Evolutionary conservation across 1,140 invertebrate genomes (phyloP).

Genomic region (Globodera ellingtonae): DNA sequence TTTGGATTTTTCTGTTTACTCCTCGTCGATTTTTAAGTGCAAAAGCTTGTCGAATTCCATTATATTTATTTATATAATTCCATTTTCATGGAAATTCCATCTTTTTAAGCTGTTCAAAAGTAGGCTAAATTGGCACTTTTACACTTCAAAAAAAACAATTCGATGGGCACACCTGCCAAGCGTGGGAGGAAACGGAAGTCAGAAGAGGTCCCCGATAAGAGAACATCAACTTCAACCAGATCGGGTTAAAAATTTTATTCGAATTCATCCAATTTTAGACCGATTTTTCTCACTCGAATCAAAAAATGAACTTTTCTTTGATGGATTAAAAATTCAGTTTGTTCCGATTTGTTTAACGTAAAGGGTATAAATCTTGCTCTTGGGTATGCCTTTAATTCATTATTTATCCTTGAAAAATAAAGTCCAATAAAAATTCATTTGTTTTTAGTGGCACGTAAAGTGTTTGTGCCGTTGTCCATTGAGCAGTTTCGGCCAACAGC

Average conservation of each 20-base stretch:
- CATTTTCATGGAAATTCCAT: no score
- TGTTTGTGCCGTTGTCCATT: conserved; percentile 24
- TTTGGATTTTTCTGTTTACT: no score
- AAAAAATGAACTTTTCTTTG: background rate
- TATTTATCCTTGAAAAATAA: background rate
- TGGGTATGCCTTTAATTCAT: background rate
- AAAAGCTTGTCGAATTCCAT: no score
- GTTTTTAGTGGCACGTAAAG: conserved; percentile 13
- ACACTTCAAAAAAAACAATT: no score
- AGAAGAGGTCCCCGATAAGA: background rate
- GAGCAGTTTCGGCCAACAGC: conserved; percentile 27
- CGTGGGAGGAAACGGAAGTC: background rate
- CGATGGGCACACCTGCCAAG: background rate
- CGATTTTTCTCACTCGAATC: no score
- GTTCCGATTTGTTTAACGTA: no score
- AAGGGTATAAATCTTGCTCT: no score
- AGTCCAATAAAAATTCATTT: background rate
- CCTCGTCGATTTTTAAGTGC: no score
- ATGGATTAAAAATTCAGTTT: no score
- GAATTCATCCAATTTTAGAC: background rate
- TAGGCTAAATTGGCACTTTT: no score
- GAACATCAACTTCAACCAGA: background rate
- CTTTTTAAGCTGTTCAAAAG: no score
- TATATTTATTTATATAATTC: no score
- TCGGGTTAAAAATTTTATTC: background rate